Conservation (phyloP, 1,140 invertebrate species). For the Campoletis sonorensis region DNA sequence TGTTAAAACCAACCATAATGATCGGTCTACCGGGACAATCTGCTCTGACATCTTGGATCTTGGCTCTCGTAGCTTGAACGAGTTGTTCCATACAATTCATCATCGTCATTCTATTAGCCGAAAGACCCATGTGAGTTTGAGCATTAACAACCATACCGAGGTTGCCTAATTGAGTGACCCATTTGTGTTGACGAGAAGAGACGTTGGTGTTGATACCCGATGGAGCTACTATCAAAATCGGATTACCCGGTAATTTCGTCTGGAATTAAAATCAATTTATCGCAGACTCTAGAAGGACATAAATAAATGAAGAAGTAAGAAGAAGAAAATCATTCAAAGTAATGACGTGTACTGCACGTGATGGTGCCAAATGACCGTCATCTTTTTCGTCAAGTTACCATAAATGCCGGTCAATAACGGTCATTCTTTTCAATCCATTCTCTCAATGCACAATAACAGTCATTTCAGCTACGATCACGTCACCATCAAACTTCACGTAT, state of each 20-base stretch:
- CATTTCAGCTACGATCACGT: too few relatives aligned
- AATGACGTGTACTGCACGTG: too few relatives aligned
- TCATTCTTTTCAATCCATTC: too few relatives aligned
- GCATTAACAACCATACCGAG: constrained; percentile 85
- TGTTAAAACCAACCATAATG: constrained; percentile 86
- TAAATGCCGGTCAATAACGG: too few relatives aligned
- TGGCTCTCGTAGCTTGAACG: constrained; percentile 81
- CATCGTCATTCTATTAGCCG: constrained; percentile 76
- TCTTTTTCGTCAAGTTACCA: too few relatives aligned
- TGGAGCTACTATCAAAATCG: constrained; percentile 84
- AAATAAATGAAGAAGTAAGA: neutral
- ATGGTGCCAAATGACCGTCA: too few relatives aligned
- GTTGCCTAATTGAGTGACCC: constrained; percentile 82
- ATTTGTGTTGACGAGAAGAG: constrained; percentile 82
- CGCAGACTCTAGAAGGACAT: neutral
- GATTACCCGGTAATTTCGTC: constrained; percentile 85
- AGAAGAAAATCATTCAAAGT: neutral
- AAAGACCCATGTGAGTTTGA: constrained; percentile 74
- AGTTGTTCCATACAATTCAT: constrained; percentile 83
- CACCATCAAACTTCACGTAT: too few relatives aligned
- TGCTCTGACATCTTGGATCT: constrained; percentile 83
- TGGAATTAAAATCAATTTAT: constrained; percentile 66
- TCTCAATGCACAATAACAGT: too few relatives aligned
- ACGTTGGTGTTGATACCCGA: constrained; percentile 72
- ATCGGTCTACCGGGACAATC: constrained; percentile 85